phyloP scores from a whole-genome alignment of 1,140 invertebrate genomes.

The Drosophila littoralis region DNA sequence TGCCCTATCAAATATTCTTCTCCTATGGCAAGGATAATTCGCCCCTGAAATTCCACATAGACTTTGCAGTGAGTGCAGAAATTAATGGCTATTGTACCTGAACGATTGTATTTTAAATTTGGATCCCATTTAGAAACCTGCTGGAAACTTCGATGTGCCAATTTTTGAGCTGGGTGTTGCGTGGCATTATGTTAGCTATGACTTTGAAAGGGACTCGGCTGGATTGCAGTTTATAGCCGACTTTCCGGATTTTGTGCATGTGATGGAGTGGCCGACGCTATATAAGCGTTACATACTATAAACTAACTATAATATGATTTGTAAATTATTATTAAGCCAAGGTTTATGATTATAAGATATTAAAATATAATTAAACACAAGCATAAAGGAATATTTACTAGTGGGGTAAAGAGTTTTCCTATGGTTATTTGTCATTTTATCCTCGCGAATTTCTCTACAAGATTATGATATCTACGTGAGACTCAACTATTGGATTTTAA shows the following conservation, averaged over 20 bases:
- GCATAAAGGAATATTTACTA: too few relatives aligned
- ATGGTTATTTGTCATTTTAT: too few relatives aligned
- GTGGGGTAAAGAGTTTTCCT: too few relatives aligned
- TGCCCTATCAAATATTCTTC: constrained; percentile 89
- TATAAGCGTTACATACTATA: constrained; percentile 74
- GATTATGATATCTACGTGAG: too few relatives aligned
- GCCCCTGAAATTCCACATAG: constrained; percentile 87
- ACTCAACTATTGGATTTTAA: too few relatives aligned
- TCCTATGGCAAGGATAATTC: constrained; percentile 86
- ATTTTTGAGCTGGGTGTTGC: constrained; percentile 66
- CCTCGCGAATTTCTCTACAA: too few relatives aligned
- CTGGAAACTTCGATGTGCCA: constrained; percentile 41
- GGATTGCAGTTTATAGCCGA: constrained; percentile 52
- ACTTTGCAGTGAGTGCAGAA: constrained; percentile 85
- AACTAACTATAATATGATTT: neutral
- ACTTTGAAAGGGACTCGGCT: constrained; percentile 49
- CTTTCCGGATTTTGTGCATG: constrained; percentile 68
- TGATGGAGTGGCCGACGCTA: constrained; percentile 75
- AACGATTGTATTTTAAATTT: neutral
- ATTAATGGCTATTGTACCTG: neutral
- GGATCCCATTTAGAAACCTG: constrained; percentile 29
- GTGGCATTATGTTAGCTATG: constrained; percentile 69
- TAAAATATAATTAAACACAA: neutral
- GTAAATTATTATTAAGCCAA: constrained; percentile 3
- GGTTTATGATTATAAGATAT: neutral